These are phyloP conservation scores for Micoletzkya japonica DNA, from an alignment of 2,888 invertebrate genomes.

Conservation along the genomic window DNA sequence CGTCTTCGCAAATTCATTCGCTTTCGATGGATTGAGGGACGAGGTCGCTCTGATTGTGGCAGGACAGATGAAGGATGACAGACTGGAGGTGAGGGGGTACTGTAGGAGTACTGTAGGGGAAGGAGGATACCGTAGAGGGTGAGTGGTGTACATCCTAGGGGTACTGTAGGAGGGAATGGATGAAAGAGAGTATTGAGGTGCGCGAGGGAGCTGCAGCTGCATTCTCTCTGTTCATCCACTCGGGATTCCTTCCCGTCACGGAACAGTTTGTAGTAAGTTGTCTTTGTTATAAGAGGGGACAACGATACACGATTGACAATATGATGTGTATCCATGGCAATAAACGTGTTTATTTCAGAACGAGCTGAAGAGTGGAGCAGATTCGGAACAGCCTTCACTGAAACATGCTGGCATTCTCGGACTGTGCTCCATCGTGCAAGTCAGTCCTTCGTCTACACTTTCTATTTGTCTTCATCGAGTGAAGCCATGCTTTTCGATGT, in stretches of 20 bases:
- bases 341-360: constrained; percentile 29
- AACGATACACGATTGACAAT: no score
- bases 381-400: constrained; percentile 51
- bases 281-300: no score
- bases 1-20: constrained; percentile 70
- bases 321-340: not conserved
- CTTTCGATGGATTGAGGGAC: constrained; percentile 37
- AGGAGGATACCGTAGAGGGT: not conserved
- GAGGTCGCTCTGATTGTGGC: constrained; percentile 30
- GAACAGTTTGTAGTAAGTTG: constrained; percentile 45
- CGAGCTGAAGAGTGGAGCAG: constrained; percentile 33
- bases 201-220: constrained; percentile 81
- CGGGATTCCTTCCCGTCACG: constrained; percentile 73
- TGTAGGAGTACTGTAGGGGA: not conserved
- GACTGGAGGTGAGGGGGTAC: constrained; percentile 8
- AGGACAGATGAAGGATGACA: constrained; percentile 18
- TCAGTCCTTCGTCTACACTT: not conserved
- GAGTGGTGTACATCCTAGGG: not conserved
- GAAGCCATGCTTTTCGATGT: no score
- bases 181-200: constrained; percentile 68
- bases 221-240: constrained; percentile 83
- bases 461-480: not conserved
- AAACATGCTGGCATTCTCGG: constrained; percentile 84
- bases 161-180: not conserved
- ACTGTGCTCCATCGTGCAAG: constrained; percentile 72